Conservation (phyloP, 2,797 vertebrate species). For the Takifugu rubripes region DNA sequence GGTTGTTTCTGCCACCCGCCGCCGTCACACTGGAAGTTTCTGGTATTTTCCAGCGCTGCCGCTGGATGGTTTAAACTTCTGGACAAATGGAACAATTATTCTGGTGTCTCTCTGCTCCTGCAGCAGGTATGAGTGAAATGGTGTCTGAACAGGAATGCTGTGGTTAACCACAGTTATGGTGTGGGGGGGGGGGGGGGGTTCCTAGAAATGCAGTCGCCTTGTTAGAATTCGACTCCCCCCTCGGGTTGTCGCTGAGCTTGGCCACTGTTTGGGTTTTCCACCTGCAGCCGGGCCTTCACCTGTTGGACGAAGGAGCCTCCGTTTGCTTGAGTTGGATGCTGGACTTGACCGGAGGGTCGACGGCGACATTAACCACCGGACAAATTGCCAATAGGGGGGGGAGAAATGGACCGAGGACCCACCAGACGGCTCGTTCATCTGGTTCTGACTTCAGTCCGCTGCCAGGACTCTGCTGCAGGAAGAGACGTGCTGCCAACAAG, state of each 20-base stretch:
- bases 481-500: slow-evolving; percentile 48
- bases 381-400: too few relatives aligned
- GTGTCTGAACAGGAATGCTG: slow-evolving; percentile 57
- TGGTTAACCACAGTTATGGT: slow-evolving; percentile 63
- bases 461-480: slow-evolving; percentile 50
- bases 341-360: too few relatives aligned
- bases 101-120: slow-evolving; percentile 54
- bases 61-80: slow-evolving; percentile 52
- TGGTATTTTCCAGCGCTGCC: slow-evolving; percentile 16
- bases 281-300: too few relatives aligned
- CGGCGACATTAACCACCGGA: too few relatives aligned
- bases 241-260: background rate
- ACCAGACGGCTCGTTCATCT: slow-evolving; percentile 61
- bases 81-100: slow-evolving; percentile 50
- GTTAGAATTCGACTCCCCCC: slow-evolving; percentile 49
- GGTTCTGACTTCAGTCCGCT: slow-evolving; percentile 44
- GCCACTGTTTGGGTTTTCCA: background rate
- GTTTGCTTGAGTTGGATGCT: too few relatives aligned
- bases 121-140: slow-evolving; percentile 60
- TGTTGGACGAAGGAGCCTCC: too few relatives aligned
- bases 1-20: slow-evolving; percentile 12
- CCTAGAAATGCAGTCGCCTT: slow-evolving; percentile 58
- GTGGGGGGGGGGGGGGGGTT: slow-evolving; percentile 45
- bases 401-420: slow-evolving; percentile 15
- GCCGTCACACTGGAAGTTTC: background rate